Base-by-base conservation (phyloP, 2,113 vertebrate genomes). In the Leucopternis melanops region DNA sequence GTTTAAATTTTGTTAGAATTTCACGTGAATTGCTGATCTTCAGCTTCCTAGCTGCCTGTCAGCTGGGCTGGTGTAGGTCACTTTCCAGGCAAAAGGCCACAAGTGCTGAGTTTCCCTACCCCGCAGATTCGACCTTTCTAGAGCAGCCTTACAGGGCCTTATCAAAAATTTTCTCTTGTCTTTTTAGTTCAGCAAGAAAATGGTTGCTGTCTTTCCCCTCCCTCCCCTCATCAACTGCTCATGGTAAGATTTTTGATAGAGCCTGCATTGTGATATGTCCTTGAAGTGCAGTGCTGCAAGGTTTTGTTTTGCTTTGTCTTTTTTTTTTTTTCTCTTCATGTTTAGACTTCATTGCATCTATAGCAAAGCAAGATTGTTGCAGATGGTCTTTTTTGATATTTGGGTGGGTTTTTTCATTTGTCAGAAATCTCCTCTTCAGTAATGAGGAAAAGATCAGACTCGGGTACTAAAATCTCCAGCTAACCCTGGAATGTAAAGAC, bases 111-210 rank as follows among this genome's bases (percentile, higher is more conserved):
- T 96, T 97, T 96, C 92, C 81, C 73, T 92, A 5, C n/a, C 47
- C 62, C 52, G 69, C 92, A 61, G 55, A 16, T 97, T 91, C 31
- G n/a, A 88, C 87, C 91, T 96, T 97, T 95, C 84, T 95, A 84
- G 96, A 94, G 95, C 81, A 95, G 91, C 95, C 92, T 79, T 96
- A 94, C 83, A 93, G 94, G 88, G 73, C 92, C 87, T 95, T 96
- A 92, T 78, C 91, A 95, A 36, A 88, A 88, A 91, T 97, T 97
- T 97, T 91, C 86, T 96, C 78, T 79, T 96, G 66, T 92, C 93
- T 96, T 93, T 93, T 98, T 96, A 95, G 96, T 97, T 95, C 95
- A 97, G 96, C 92, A 96, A 97, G 97, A 97, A 98, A 97, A 96
- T 95, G 97, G 94, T 98, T 97, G 94, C 96, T 97, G 92, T 95